Evolutionary conservation across 2,797 vertebrate species (phyloP).

Genomic region (Triplophysa bombifrons): DNA sequence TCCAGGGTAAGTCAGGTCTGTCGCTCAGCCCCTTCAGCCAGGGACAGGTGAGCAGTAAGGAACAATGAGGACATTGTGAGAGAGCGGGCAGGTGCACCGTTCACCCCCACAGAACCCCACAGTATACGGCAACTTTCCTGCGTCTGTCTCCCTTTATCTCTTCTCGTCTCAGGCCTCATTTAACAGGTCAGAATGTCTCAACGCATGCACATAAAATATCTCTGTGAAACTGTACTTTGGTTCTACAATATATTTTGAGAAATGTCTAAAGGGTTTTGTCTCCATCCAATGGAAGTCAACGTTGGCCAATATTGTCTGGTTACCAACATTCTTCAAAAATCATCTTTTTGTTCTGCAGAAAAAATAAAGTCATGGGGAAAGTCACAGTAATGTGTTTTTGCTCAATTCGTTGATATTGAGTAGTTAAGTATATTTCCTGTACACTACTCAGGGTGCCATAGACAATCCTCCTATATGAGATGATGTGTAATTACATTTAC

Average conservation of each 20-base stretch:
- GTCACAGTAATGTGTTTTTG: constrained; percentile 10
- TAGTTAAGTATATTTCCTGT: constrained; percentile 37
- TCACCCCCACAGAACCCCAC: constrained; percentile 56
- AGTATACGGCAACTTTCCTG: constrained; percentile 37
- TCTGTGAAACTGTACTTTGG: constrained; percentile 2
- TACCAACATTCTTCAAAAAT: too few relatives aligned
- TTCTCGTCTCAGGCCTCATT: constrained; percentile 45
- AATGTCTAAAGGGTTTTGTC: too few relatives aligned
- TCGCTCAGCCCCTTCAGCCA: constrained; percentile 46
- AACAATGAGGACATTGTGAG: constrained; percentile 75
- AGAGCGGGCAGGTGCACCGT: constrained; percentile 74
- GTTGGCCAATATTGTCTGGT: too few relatives aligned
- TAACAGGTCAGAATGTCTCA: constrained; percentile 49
- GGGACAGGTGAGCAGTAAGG: constrained; percentile 75
- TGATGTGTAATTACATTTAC: too few relatives aligned
- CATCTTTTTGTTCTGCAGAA: too few relatives aligned
- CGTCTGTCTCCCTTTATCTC: constrained; percentile 52
- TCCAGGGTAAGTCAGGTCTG: constrained; percentile 56
- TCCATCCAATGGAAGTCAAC: too few relatives aligned
- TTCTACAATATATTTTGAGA: too few relatives aligned
- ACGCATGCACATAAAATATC: constrained; percentile 32
- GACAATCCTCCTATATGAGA: constrained; percentile 49
- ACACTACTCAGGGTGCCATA: constrained; percentile 39
- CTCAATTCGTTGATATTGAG: constrained; percentile 6
- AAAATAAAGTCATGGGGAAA: too few relatives aligned